Conservation (phyloP, 2,113 vertebrate species). For the Neogale vison region DNA sequence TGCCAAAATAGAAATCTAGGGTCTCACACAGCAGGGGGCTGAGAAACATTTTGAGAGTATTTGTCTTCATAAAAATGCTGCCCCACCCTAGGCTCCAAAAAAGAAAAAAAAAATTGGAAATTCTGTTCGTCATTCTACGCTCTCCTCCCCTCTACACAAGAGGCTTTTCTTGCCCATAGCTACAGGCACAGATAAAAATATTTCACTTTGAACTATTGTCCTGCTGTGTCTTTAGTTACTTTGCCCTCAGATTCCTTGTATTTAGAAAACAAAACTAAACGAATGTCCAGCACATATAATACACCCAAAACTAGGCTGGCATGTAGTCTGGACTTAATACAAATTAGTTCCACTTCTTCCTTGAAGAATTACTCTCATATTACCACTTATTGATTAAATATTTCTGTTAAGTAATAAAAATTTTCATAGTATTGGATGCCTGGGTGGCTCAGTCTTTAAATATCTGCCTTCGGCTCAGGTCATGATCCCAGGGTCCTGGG, state of each 20-base stretch:
- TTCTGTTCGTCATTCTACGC: not conserved
- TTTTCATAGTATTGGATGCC: not conserved
- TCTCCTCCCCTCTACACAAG: not conserved
- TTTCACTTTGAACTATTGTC: not conserved
- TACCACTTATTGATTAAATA: not conserved
- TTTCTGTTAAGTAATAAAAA: not conserved
- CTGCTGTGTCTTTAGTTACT: not conserved
- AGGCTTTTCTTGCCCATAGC: not conserved
- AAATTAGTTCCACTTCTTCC: conserved; percentile 8
- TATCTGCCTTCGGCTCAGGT: no score
- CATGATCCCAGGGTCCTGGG: no score
- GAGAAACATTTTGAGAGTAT: not conserved
- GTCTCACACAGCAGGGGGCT: not conserved
- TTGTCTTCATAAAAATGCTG: not conserved
- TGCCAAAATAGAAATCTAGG: not conserved
- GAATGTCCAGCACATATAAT: not conserved
- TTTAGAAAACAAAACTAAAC: not conserved
- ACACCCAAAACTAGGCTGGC: not conserved
- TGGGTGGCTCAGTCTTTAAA: no score
- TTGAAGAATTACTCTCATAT: not conserved
- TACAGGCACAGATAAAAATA: not conserved
- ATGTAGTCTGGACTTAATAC: not conserved
- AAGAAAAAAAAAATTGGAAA: not conserved
- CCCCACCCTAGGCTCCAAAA: not conserved
- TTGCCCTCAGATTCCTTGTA: not conserved